These are phyloP conservation scores for Julus scanicus DNA, from an alignment of 2,888 invertebrate species.

Conservation along the genomic window DNA sequence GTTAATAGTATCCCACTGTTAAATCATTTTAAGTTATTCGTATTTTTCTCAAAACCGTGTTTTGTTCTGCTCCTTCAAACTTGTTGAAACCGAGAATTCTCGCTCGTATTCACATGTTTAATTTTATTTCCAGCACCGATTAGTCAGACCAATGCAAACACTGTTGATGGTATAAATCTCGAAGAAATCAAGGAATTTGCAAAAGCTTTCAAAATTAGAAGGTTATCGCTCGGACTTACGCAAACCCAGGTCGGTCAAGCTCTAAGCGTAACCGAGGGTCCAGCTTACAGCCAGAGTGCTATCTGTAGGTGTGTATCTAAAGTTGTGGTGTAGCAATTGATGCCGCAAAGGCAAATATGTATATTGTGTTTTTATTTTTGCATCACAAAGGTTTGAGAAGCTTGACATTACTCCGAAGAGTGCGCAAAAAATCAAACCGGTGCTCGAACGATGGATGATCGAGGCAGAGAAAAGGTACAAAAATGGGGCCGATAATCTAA, in stretches of 20 bases:
- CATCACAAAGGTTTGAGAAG: conserved; percentile 89
- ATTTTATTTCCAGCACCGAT: conserved; percentile 78
- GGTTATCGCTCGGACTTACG: conserved; percentile 92
- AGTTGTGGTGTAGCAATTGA: background rate
- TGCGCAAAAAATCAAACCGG: conserved; percentile 99
- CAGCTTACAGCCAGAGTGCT: conserved; percentile 98
- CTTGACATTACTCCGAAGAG: conserved; percentile 99
- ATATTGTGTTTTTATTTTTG: conserved; percentile 65
- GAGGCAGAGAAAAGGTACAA: conserved; percentile 98
- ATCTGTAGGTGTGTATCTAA: conserved; percentile 88
- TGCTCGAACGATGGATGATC: conserved; percentile 98
- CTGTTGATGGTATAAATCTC: conserved; percentile 95
- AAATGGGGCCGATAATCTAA: conserved; percentile 90
- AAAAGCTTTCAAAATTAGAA: conserved; percentile 93
- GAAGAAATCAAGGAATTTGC: conserved; percentile 99
- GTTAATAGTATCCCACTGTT: too few species aligned
- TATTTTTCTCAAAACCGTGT: too few species aligned
- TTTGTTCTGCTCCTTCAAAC: too few species aligned
- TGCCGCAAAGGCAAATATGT: too few species aligned
- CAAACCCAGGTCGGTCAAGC: conserved; percentile 99
- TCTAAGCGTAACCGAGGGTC: conserved; percentile 94
- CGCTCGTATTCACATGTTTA: background rate
- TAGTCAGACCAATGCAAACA: conserved; percentile 91
- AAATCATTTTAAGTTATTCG: too few species aligned
- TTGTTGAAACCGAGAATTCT: too few species aligned